phyloP scores from a whole-genome alignment of 2,888 invertebrate genomes.

The Drosophila limbata region DNA sequence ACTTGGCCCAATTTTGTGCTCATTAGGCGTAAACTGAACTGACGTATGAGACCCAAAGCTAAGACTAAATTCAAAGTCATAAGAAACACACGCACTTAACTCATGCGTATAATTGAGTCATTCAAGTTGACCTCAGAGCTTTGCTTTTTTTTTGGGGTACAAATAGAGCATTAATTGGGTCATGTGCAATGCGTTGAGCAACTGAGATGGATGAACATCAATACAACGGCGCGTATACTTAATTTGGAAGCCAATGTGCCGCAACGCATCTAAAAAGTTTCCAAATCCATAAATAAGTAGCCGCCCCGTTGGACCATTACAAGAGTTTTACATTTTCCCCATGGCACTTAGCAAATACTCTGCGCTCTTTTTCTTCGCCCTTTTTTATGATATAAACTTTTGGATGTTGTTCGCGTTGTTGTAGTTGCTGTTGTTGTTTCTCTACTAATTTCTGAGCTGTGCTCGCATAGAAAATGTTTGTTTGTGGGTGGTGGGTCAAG shows the following conservation, averaged over 20 bases:
- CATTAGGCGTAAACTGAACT: conserved; percentile 66
- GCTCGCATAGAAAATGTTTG: conserved; percentile 34
- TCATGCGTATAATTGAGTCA: conserved; percentile 72
- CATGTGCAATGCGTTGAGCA: conserved; percentile 34
- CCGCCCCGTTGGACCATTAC: conserved; percentile 41
- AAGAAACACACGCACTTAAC: conserved; percentile 45
- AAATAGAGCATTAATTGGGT: conserved; percentile 68
- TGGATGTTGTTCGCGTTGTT: conserved; percentile 8
- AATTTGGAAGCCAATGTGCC: conserved; percentile 44
- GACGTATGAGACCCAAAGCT: conserved; percentile 23
- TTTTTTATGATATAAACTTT: conserved; percentile 50
- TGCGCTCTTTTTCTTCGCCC: conserved; percentile 11
- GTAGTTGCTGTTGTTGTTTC: conserved; percentile 1
- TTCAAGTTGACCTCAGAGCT: conserved; percentile 57
- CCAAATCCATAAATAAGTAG: conserved; percentile 53
- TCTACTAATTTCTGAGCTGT: conserved; percentile 39
- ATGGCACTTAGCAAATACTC: conserved; percentile 44
- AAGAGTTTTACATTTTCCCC: conserved; percentile 71
- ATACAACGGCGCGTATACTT: conserved; percentile 41
- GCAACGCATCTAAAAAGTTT: conserved; percentile 48
- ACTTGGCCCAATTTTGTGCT: conserved; percentile 67
- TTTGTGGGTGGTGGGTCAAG: conserved; percentile 3
- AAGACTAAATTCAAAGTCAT: conserved; percentile 16
- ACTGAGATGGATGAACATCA: conserved; percentile 13
- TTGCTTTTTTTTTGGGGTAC: conserved; percentile 10